Conservation (phyloP, 2,797 vertebrate species). For the Chiloscyllium punctatum region DNA sequence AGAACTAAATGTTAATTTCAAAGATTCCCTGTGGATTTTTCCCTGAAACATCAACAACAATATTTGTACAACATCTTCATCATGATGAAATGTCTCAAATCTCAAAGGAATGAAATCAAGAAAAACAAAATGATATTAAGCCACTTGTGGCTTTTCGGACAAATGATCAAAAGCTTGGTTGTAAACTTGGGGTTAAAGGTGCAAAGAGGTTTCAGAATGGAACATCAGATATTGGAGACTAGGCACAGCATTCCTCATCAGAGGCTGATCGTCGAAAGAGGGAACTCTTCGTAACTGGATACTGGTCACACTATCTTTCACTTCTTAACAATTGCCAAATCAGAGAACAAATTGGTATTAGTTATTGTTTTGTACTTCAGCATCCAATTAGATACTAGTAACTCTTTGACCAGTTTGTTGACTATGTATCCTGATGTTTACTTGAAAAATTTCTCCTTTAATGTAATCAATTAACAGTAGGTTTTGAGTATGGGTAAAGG, state of each 20-base stretch:
- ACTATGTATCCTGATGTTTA: background rate
- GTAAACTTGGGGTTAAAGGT: background rate
- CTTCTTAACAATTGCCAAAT: background rate
- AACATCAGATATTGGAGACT: background rate
- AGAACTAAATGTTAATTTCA: background rate
- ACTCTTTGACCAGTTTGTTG: background rate
- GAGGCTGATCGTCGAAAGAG: background rate
- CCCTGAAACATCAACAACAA: background rate
- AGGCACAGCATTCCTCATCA: background rate
- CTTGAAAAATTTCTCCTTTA: background rate
- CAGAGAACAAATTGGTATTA: background rate
- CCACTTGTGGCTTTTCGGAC: too few species aligned
- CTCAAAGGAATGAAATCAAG: background rate
- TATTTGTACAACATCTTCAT: background rate
- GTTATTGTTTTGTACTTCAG: background rate
- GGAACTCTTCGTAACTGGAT: background rate
- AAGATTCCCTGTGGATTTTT: background rate
- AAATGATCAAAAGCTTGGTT: background rate
- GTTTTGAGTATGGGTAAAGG: background rate
- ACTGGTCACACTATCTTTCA: background rate
- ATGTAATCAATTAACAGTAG: background rate
- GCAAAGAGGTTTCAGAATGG: background rate
- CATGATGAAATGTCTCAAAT: background rate
- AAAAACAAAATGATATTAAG: background rate
- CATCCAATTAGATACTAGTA: background rate